Evolutionary conservation across 1,140 invertebrate species (phyloP).

Genomic region (Notospermus geniculatus): DNA sequence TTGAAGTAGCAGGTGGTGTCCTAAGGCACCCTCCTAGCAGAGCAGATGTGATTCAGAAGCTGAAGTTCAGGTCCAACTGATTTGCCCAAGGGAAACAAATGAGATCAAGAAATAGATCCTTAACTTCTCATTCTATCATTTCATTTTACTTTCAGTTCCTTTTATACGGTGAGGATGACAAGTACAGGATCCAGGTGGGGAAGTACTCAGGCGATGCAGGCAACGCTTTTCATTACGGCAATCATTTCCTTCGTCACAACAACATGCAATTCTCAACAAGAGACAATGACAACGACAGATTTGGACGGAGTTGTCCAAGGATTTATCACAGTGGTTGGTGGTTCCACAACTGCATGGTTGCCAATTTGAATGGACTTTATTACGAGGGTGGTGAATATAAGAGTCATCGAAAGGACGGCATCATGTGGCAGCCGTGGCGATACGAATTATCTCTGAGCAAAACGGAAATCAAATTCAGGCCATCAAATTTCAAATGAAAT

Average conservation of each 20-base stretch:
- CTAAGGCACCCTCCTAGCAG: no score
- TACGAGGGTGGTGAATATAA: constrained; percentile 4
- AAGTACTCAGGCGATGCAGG: constrained; percentile 20
- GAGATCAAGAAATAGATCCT: no score
- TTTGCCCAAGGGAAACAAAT: not conserved
- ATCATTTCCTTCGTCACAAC: constrained; percentile 17
- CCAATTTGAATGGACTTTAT: constrained; percentile 13
- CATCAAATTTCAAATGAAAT: not conserved
- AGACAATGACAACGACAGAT: constrained; percentile 26
- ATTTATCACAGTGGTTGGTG: constrained; percentile 9
- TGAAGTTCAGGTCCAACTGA: no score
- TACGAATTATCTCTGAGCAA: not conserved
- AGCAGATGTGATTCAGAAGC: no score
- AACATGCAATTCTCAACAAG: constrained; percentile 28
- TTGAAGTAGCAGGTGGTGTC: no score
- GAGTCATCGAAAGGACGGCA: not conserved
- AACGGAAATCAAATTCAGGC: constrained; percentile 10
- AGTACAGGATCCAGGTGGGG: constrained; percentile 23
- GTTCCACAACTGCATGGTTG: not conserved
- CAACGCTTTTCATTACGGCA: constrained; percentile 23
- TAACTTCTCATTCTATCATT: no score
- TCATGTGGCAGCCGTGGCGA: constrained; percentile 8
- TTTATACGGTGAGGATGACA: constrained; percentile 20
- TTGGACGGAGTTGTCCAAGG: not conserved
- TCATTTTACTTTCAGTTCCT: constrained; percentile 12